phyloP scores from a whole-genome alignment of 2,888 invertebrate species.

The Acanthoscelides obtectus region DNA sequence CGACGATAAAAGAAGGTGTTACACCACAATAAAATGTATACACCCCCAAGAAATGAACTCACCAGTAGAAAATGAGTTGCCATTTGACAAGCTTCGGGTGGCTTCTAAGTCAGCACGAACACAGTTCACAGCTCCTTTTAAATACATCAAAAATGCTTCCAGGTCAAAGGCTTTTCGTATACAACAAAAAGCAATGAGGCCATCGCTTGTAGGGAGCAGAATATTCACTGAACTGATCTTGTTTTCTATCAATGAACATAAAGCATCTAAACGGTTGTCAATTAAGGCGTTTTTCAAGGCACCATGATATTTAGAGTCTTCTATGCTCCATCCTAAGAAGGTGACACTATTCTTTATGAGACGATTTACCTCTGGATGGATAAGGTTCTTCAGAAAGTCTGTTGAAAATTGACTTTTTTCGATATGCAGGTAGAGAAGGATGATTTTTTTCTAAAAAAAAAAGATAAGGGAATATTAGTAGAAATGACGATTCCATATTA shows the following conservation, averaged over 20 bases:
- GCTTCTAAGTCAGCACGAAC: neutral
- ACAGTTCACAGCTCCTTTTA: neutral
- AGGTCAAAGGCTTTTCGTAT: neutral
- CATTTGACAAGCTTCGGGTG: neutral
- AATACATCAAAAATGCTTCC: neutral
- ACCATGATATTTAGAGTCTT: neutral
- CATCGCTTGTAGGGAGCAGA: neutral
- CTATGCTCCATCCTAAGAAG: slow-evolving; percentile 3
- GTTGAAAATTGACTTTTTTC: neutral
- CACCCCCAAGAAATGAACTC: neutral
- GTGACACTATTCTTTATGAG: neutral
- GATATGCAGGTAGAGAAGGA: neutral
- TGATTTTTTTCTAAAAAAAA: neutral
- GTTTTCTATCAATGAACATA: neutral
- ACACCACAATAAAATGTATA: no score
- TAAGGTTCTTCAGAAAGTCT: neutral
- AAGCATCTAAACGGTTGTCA: neutral
- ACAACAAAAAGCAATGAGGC: neutral
- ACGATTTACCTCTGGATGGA: neutral
- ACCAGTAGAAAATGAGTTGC: neutral
- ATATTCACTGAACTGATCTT: neutral
- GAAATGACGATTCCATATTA: neutral
- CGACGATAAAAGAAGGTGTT: no score
- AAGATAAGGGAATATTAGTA: neutral
- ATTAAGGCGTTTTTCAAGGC: neutral